Evolutionary conservation across 2,888 invertebrate genomes (phyloP).

Genomic region (Oscheius sp.): DNA sequence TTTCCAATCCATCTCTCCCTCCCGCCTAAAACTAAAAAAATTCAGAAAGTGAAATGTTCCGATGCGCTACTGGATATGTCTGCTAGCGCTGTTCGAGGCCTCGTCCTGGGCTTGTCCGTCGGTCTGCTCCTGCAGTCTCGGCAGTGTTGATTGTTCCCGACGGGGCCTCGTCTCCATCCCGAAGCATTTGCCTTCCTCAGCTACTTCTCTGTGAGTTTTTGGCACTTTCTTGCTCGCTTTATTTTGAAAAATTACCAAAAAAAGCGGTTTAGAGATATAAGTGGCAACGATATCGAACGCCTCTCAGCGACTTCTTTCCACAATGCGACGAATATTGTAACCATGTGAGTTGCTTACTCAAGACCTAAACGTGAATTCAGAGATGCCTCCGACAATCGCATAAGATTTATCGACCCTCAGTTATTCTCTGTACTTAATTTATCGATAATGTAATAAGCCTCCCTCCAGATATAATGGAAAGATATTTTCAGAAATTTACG

Average conservation of each 20-base stretch:
- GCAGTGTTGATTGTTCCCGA: conserved; percentile 46
- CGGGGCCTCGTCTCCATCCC: conserved; percentile 42
- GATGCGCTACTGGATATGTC: conserved; percentile 13
- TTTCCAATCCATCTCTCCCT: background rate
- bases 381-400: conserved; percentile 49
- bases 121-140: conserved; percentile 42
- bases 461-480: background rate
- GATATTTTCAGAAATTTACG: conserved; percentile 44
- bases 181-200: conserved; percentile 39
- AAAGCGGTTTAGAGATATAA: conserved; percentile 40
- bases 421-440: conserved; percentile 42
- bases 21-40: too few relatives aligned
- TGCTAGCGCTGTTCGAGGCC: conserved; percentile 24
- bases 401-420: conserved; percentile 36
- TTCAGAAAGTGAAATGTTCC: conserved; percentile 10
- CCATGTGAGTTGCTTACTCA: conserved; percentile 17
- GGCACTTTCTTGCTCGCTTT: background rate
- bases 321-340: background rate
- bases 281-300: conserved; percentile 44
- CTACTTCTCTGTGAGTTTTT: conserved; percentile 30
- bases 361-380: conserved; percentile 43
- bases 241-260: background rate
- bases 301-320: conserved; percentile 36
- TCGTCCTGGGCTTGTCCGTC: conserved; percentile 28
- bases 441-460: conserved; percentile 39